Evolutionary conservation across 2,113 vertebrate genomes (phyloP).

Genomic region (Trogon surrucura): DNA sequence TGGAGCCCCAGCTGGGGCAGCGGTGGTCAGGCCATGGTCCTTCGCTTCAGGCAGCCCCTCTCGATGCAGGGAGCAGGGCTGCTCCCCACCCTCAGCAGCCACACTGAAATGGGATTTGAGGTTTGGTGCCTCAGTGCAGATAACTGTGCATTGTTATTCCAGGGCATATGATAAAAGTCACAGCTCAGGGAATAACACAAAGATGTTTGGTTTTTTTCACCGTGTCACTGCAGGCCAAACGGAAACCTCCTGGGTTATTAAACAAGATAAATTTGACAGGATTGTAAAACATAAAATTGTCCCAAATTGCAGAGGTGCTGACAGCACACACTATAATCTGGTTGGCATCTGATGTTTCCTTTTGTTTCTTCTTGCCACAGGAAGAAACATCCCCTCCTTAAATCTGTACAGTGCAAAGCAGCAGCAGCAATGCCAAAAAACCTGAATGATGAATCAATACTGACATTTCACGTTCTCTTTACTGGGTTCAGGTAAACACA

Average conservation of each 20-base stretch:
- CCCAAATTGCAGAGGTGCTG: neutral
- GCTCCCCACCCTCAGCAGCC: no score
- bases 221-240: neutral
- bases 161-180: neutral
- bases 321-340: neutral
- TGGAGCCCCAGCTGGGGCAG: neutral
- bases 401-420: neutral
- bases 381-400: neutral
- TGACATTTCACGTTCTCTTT: neutral
- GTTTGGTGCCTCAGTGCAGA: fast-evolving
- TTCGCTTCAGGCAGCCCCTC: neutral
- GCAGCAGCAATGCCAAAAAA: neutral
- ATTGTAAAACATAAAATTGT: neutral
- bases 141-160: fast-evolving
- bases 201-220: neutral
- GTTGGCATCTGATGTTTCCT: neutral
- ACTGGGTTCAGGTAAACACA: neutral
- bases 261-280: neutral
- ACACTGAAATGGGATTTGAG: neutral
- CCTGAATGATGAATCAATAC: neutral
- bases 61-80: fast-evolving
- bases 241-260: neutral
- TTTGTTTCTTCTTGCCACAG: neutral
- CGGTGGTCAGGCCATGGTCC: fast-evolving
- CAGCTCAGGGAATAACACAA: neutral